These are phyloP conservation scores for Nebria ingens DNA, from an alignment of 1,140 invertebrate genomes.

Conservation along the genomic window DNA sequence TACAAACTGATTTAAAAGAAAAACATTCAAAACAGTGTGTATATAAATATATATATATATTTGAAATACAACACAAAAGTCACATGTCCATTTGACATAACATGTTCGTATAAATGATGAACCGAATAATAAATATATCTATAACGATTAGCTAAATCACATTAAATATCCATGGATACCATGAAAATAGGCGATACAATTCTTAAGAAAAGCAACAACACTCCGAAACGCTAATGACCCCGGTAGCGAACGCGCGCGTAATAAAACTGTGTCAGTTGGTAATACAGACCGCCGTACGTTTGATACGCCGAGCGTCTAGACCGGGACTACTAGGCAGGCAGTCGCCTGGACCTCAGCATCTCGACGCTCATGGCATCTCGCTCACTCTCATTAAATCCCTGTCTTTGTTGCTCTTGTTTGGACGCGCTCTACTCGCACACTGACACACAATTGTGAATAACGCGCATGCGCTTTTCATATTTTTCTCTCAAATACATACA, in stretches of 20 bases:
- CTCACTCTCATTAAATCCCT: too few species aligned
- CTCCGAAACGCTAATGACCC: constrained; percentile 5
- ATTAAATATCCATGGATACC: too few species aligned
- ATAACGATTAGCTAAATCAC: too few species aligned
- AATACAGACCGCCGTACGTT: not conserved
- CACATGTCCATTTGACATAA: not conserved
- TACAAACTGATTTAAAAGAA: not conserved
- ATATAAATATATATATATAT: not conserved
- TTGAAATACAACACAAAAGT: not conserved
- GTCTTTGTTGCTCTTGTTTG: not conserved
- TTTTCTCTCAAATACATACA: too few species aligned
- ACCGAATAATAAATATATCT: too few species aligned
- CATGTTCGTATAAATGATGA: too few species aligned
- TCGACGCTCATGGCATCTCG: not conserved
- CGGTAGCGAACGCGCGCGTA: not conserved
- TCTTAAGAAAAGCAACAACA: constrained; percentile 1
- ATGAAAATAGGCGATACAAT: too few species aligned
- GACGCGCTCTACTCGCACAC: not conserved
- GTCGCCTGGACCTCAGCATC: constrained; percentile 5
- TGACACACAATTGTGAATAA: not conserved
- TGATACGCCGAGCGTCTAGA: not conserved
- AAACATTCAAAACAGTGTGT: not conserved
- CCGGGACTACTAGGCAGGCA: constrained; percentile 1
- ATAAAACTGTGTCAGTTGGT: not conserved
- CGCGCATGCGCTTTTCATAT: too few species aligned